Evolutionary conservation across 2,113 vertebrate species (phyloP).

Genomic region (Calonectris borealis): DNA sequence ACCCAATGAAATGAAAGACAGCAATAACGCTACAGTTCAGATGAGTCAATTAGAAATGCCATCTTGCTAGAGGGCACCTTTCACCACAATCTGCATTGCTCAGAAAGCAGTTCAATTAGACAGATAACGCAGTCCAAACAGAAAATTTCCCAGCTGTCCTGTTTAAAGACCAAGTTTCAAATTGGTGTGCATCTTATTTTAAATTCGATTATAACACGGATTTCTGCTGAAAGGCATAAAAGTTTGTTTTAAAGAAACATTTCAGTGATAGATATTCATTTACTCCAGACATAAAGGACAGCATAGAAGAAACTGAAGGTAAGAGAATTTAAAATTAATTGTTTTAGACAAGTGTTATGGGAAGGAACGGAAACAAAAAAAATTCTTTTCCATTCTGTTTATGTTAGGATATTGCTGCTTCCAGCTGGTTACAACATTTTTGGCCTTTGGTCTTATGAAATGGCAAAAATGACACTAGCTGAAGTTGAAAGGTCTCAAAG

Average conservation of each 20-base stretch:
- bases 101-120: constrained; percentile 32
- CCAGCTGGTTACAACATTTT: constrained; percentile 1
- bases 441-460: constrained; percentile 15
- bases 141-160: constrained; percentile 32
- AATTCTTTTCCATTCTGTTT: neutral
- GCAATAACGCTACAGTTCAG: neutral
- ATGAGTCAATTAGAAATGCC: constrained; percentile 25
- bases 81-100: neutral
- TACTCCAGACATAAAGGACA: neutral
- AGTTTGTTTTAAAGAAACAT: neutral
- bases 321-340: neutral
- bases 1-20: neutral
- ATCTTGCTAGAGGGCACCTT: constrained; percentile 39
- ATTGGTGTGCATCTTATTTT: neutral
- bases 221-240: neutral
- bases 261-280: neutral
- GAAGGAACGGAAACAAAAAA: neutral
- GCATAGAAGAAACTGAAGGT: neutral
- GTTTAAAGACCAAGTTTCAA: constrained; percentile 15
- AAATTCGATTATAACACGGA: neutral
- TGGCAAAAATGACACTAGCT: neutral
- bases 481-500: constrained; percentile 36
- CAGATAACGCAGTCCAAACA: neutral
- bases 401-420: neutral
- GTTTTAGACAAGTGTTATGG: neutral